These are phyloP conservation scores for Hirundichthys speculiger DNA, from an alignment of 2,113 vertebrate species.

Conservation along the genomic window DNA sequence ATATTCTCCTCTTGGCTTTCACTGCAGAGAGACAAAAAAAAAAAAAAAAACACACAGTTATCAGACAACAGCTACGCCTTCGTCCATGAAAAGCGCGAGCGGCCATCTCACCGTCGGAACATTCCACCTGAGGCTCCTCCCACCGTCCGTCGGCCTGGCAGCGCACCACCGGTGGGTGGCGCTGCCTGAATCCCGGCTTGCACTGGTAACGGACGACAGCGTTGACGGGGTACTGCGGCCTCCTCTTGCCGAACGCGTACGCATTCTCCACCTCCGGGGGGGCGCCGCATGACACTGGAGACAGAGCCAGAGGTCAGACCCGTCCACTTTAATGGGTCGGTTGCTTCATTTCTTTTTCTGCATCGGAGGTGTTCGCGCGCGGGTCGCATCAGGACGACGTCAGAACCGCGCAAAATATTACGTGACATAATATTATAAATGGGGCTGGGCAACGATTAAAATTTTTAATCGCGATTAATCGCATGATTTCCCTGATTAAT, in stretches of 20 bases:
- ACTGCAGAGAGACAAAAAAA: slow-evolving; percentile 62
- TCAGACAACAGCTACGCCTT: no score
- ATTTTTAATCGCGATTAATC: no score
- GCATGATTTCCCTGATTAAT: no score
- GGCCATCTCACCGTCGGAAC: slow-evolving; percentile 85
- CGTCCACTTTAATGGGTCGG: no score
- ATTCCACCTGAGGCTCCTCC: slow-evolving; percentile 91
- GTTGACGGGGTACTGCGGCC: slow-evolving; percentile 86
- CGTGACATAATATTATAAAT: no score
- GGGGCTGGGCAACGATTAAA: no score
- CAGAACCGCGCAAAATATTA: no score
- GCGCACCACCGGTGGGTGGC: slow-evolving; percentile 87
- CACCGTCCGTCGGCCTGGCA: slow-evolving; percentile 90
- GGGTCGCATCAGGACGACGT: no score
- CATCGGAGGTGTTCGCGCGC: no score
- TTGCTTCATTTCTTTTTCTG: no score
- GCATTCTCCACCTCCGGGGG: slow-evolving; percentile 88
- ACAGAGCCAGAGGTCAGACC: not conserved
- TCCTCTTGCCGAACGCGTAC: slow-evolving; percentile 85
- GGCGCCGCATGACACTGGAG: slow-evolving; percentile 85
- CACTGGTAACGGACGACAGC: slow-evolving; percentile 93
- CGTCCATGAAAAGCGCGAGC: no score
- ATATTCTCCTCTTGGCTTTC: slow-evolving; percentile 80
- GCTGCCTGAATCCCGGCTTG: slow-evolving; percentile 85
- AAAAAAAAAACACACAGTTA: no score